phyloP scores from a whole-genome alignment of 1,140 invertebrate genomes.

The Philotrypesis tridentata region DNA sequence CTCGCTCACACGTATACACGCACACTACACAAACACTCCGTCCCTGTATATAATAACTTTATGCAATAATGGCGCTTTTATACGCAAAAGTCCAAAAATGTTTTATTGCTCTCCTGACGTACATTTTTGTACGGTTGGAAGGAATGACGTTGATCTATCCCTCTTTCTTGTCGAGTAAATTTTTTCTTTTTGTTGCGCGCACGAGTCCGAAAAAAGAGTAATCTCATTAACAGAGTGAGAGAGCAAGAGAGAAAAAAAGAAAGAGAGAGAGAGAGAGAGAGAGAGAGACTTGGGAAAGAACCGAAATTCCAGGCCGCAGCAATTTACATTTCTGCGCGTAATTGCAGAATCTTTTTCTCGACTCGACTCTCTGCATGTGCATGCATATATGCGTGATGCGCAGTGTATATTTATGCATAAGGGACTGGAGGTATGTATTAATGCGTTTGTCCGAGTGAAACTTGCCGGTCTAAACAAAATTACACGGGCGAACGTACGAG shows the following conservation, averaged over 20 bases:
- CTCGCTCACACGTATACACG: too few relatives aligned
- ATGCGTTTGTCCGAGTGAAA: not conserved
- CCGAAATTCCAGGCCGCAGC: not conserved
- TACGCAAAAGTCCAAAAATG: slow-evolving; percentile 30
- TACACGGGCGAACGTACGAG: not conserved
- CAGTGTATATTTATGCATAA: too few relatives aligned
- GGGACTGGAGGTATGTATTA: not conserved
- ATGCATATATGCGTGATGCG: too few relatives aligned
- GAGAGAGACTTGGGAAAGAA: not conserved
- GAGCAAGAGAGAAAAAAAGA: too few relatives aligned
- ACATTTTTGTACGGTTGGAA: slow-evolving; percentile 7
- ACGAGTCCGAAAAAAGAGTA: too few relatives aligned
- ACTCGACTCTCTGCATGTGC: not conserved
- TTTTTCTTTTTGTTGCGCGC: too few relatives aligned
- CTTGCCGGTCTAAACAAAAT: not conserved
- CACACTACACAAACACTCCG: too few relatives aligned
- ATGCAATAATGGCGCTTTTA: slow-evolving; percentile 37
- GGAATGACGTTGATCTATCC: not conserved
- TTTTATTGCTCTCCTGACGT: not conserved
- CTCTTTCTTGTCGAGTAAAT: too few relatives aligned
- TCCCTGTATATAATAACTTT: slow-evolving; percentile 28
- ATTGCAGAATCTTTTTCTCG: not conserved
- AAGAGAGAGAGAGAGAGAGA: too few relatives aligned
- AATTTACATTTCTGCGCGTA: not conserved
- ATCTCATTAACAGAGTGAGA: too few relatives aligned